Base-by-base conservation (phyloP, 2,888 invertebrate species). In the Eutolmus rufibarbis region DNA sequence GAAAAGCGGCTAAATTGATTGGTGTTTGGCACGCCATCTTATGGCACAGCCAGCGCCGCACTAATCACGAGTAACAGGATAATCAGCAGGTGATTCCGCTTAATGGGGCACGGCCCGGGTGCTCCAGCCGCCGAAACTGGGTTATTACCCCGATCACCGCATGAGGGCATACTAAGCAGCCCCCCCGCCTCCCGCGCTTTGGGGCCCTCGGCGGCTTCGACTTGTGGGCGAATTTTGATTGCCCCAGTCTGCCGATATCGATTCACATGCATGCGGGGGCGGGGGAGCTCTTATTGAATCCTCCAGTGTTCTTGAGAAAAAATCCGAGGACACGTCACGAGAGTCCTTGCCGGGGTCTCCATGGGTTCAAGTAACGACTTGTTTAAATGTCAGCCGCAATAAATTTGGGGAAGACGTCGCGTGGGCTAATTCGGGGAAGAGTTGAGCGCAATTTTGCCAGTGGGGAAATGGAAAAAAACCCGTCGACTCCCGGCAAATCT, bases 61-160 rank as follows among this genome's bases (percentile, higher is more conserved):
- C 86, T 77, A 86, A 86, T 86, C 86, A 86, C 78, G 51, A 78
- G 78, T 86, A 86, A 86, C 78, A 86, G 78, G 86, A 86, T 86
- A 86, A 86, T 86, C 86, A 86, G 86, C 86, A 86, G 86, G 86
- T 86, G 78, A 86, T 86, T 86, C 57, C 9, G 43, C 78, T 57
- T 86, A 85, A 85, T 85, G 74, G 85, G 46, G 74, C 74, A 85
- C 74, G 66, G 82, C 37, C 57, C 5, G 14, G 31, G 51, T 57
- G 37, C 37, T 66, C 66, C 57, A 37, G 43, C 74, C 74, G 23
- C 85, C 37, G 56, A 57, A 81, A 82, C 37, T 82, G 57, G 82
- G 82, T 82, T 57, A 82, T 66, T 57, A 82, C 66, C 82, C 82
- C 57, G 31, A 28, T 81, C 56, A 66, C 19, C 14, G 37, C 19